A percentile compares a stretch with the other conserved stretches of the same genome.
Evolutionary conservation across 2,888 invertebrate species (phyloP).

Genomic region (Julus scanicus): DNA sequence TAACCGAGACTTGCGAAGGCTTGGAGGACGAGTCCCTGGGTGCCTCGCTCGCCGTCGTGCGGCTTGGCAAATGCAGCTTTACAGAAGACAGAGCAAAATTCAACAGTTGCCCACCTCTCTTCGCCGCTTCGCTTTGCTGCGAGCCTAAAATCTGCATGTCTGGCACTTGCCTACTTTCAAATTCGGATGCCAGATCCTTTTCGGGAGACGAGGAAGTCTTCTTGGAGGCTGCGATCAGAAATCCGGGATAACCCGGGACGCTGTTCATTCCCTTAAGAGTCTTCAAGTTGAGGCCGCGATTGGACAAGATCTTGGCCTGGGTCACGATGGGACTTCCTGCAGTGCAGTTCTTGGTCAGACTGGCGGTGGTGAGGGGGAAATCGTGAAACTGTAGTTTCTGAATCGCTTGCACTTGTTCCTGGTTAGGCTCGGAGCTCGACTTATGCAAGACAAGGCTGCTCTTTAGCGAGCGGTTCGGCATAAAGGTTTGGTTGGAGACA

Average conservation of each 20-base stretch:
- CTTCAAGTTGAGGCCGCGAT: slow-evolving; percentile 52
- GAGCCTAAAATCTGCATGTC: background rate
- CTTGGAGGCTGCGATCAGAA: slow-evolving; percentile 23
- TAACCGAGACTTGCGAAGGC: slow-evolving; percentile 46
- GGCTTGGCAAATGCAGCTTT: slow-evolving; percentile 32
- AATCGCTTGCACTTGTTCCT: slow-evolving; percentile 62
- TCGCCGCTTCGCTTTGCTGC: background rate
- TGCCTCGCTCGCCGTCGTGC: background rate
- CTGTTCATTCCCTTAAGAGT: slow-evolving; percentile 52
- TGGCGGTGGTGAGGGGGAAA: slow-evolving; percentile 63
- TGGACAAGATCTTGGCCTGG: slow-evolving; percentile 61
- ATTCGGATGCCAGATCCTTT: background rate
- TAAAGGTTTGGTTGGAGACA: background rate
- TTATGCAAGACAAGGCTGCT: slow-evolving; percentile 28
- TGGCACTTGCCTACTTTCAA: background rate
- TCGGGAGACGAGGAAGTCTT: background rate
- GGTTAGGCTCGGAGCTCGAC: slow-evolving; percentile 57
- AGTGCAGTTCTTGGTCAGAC: slow-evolving; percentile 58
- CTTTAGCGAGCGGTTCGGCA: background rate
- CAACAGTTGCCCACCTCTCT: background rate
- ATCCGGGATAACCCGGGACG: slow-evolving; percentile 55
- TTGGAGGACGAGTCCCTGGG: background rate
- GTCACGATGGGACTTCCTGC: slow-evolving; percentile 60
- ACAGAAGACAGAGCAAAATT: slow-evolving; percentile 51
- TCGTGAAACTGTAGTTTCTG: slow-evolving; percentile 64